A percentile compares a stretch with the other conserved stretches of the same genome.
phyloP scores from a whole-genome alignment of 2,113 vertebrate species.

The Dicerorhinus sumatrensis region DNA sequence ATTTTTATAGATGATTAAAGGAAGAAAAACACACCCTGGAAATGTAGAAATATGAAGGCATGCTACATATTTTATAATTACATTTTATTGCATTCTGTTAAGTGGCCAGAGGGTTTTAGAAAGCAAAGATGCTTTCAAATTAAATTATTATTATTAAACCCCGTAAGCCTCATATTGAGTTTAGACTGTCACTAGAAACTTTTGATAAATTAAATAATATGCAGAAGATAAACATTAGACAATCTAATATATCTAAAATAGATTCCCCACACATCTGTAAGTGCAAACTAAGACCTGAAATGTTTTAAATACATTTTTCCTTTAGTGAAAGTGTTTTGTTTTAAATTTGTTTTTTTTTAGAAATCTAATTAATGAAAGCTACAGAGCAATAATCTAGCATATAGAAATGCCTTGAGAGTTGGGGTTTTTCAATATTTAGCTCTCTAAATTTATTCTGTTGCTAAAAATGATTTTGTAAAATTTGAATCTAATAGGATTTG shows the following conservation, averaged over 20 bases:
- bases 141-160: conserved; percentile 79
- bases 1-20: conserved; percentile 33
- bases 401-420: conserved; percentile 50
- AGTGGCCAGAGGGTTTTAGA: conserved; percentile 66
- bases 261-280: conserved; percentile 52
- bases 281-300: neutral
- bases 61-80: conserved; percentile 70
- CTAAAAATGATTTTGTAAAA: conserved; percentile 44
- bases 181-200: conserved; percentile 72
- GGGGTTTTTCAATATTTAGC: neutral
- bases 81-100: conserved; percentile 72
- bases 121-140: conserved; percentile 69
- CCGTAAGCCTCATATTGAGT: conserved; percentile 61
- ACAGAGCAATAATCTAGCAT: conserved; percentile 59
- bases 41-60: conserved; percentile 59
- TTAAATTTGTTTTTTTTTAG: conserved; percentile 53
- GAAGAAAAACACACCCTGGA: conserved; percentile 29
- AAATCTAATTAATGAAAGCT: conserved; percentile 65
- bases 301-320: conserved; percentile 56
- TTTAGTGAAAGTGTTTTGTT: conserved; percentile 44
- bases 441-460: conserved; percentile 62
- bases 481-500: conserved; percentile 57
- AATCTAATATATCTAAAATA: conserved; percentile 72
- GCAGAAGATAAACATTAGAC: conserved; percentile 37
- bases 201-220: conserved; percentile 78